These are phyloP conservation scores for Hypanus sabinus DNA, from an alignment of 2,113 vertebrate species.

Conservation along the genomic window DNA sequence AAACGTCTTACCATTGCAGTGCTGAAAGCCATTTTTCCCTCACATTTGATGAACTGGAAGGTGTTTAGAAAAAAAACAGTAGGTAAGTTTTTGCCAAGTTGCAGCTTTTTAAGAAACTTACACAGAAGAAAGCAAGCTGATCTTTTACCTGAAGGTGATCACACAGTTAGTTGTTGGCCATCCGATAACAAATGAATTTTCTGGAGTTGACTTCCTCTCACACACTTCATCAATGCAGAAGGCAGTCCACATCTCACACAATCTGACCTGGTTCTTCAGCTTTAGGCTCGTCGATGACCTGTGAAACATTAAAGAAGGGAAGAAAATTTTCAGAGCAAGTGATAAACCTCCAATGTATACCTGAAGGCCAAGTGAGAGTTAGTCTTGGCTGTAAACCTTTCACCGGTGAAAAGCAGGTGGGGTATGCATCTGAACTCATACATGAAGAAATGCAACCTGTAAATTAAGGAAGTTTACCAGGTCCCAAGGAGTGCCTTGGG, in stretches of 20 bases:
- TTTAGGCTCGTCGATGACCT: constrained; percentile 66
- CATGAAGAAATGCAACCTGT: background rate
- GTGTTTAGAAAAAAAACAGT: background rate
- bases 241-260: constrained; percentile 61
- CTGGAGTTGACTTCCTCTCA: constrained; percentile 52
- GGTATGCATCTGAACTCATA: background rate
- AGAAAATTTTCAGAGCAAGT: background rate
- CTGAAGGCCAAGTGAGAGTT: background rate
- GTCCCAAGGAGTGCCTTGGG: background rate
- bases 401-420: background rate
- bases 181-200: constrained; percentile 65
- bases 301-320: background rate
- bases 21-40: constrained; percentile 61
- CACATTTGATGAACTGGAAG: constrained; percentile 56
- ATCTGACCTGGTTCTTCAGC: constrained; percentile 59
- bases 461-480: background rate
- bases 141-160: constrained; percentile 61
- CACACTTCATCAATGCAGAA: constrained; percentile 55
- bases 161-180: constrained; percentile 66
- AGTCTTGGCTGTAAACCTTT: background rate
- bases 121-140: background rate
- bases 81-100: background rate
- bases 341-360: no score
- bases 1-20: constrained; percentile 54
- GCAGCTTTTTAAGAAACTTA: background rate